These are phyloP conservation scores for Ploceus nigricollis DNA, from an alignment of 2,113 vertebrate species.

Conservation along the genomic window DNA sequence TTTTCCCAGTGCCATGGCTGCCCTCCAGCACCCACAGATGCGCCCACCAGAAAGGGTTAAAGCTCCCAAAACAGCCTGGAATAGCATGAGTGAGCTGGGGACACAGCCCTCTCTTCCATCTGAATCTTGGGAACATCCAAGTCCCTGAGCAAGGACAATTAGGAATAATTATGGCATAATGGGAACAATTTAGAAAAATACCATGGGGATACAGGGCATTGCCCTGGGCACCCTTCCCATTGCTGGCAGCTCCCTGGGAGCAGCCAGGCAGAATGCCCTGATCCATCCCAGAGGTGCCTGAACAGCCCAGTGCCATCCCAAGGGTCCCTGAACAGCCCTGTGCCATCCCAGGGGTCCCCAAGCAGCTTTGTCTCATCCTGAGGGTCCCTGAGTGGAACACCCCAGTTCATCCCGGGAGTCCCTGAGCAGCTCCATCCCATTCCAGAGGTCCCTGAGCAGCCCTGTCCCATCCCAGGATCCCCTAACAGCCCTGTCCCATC, in stretches of 20 bases:
- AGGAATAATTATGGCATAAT: fast-evolving
- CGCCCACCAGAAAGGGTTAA: neutral
- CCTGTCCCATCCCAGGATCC: no score
- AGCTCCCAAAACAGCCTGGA: neutral
- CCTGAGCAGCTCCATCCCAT: neutral
- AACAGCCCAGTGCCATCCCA: neutral
- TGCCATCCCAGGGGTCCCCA: no score
- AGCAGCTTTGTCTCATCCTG: fast-evolving
- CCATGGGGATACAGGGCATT: fast-evolving
- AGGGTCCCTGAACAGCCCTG: no score
- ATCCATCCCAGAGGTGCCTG: fast-evolving
- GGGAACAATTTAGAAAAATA: neutral
- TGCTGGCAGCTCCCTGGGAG: neutral
- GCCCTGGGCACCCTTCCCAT: neutral
- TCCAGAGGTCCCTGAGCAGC: fast-evolving
- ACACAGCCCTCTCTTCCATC: neutral
- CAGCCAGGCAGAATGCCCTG: neutral
- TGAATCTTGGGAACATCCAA: neutral
- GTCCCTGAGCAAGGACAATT: neutral
- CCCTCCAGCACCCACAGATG: neutral
- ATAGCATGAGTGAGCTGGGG: fast-evolving
- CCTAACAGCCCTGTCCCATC: neutral
- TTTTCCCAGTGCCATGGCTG: neutral
- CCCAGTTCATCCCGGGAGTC: neutral
- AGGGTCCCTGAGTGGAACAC: no score